Evolutionary conservation across 30 jellyfish, hydroid and myxozoan species (phyloP).

Genomic region (Cassiopea xamachana): DNA sequence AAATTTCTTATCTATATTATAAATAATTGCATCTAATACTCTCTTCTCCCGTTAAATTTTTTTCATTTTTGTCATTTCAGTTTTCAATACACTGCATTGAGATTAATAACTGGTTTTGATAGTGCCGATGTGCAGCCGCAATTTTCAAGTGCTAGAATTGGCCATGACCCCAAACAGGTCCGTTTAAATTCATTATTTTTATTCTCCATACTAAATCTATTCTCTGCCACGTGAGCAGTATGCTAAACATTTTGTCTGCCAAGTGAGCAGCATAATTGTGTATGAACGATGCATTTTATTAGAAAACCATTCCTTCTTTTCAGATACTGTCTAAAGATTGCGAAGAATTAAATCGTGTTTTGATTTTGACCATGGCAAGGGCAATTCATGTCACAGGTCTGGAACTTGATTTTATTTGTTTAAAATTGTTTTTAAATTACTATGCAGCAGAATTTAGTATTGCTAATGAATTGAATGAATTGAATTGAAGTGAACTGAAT

Average conservation of each 20-base stretch:
- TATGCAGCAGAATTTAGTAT: no score
- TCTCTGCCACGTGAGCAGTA: no score
- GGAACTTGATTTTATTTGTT: not conserved
- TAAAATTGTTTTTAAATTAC: no score
- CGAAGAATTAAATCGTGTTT: slow-evolving; percentile 93
- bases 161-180: slow-evolving; percentile 87
- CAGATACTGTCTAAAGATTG: slow-evolving; percentile 92
- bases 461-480: no score
- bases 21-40: not conserved
- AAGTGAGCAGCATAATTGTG: no score
- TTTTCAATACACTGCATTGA: slow-evolving; percentile 87
- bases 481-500: no score
- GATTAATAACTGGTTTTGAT: slow-evolving; percentile 93
- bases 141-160: slow-evolving; percentile 80
- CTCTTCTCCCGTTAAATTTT: not conserved
- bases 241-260: no score
- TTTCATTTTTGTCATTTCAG: slow-evolving; percentile 37
- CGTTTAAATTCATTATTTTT: not conserved
- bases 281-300: not conserved
- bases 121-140: slow-evolving; percentile 96
- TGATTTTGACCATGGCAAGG: slow-evolving; percentile 92
- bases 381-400: slow-evolving; percentile 96
- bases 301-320: not conserved
- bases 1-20: not conserved
- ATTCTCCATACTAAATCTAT: no score